A percentile compares a stretch with the other conserved stretches of the same genome.
phyloP scores from a whole-genome alignment of 2,797 vertebrate species.

The Fratercula arctica region DNA sequence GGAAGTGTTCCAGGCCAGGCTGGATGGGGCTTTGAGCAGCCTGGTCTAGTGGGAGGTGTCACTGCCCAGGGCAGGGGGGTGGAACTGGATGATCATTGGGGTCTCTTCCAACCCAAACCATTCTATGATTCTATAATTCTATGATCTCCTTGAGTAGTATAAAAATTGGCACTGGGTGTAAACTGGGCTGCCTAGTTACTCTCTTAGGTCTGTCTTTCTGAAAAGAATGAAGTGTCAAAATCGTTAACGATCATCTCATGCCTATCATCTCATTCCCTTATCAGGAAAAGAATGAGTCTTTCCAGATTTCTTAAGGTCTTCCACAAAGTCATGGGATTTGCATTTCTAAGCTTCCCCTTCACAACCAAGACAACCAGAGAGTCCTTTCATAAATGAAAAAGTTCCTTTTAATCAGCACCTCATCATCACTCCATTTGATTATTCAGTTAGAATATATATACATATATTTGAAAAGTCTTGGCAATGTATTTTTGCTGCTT shows the following conservation, averaged over 20 bases:
- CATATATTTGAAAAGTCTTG: background rate
- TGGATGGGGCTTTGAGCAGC: background rate
- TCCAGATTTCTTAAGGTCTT: background rate
- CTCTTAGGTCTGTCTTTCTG: background rate
- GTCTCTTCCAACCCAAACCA: background rate
- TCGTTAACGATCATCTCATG: background rate
- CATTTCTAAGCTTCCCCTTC: background rate
- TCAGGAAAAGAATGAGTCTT: background rate
- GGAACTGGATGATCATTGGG: background rate
- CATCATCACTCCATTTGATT: background rate
- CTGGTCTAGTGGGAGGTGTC: background rate
- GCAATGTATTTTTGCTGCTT: background rate
- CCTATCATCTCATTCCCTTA: background rate
- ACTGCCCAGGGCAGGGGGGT: background rate
- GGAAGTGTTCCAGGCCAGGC: background rate
- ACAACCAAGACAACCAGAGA: background rate
- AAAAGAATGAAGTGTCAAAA: background rate
- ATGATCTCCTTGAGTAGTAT: background rate
- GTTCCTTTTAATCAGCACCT: background rate
- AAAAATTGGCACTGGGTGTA: accelerated
- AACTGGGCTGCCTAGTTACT: background rate
- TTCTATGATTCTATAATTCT: background rate
- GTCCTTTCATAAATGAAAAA: background rate
- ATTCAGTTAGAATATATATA: background rate
- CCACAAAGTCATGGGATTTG: background rate